Base-by-base conservation (phyloP, 2,797 vertebrate genomes). In the Cyprinodon diabolis region DNA sequence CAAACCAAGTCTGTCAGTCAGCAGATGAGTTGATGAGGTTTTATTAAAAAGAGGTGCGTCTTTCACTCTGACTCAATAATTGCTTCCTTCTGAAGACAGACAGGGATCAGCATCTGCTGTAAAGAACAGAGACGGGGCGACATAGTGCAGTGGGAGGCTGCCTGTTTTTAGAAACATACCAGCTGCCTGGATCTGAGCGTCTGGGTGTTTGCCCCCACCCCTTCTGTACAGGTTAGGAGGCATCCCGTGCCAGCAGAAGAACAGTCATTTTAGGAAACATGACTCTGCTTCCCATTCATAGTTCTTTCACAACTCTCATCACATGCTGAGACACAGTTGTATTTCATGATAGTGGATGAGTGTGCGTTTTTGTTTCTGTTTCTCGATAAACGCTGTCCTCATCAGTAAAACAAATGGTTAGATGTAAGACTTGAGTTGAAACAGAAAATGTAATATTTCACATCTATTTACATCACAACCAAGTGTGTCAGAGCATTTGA, bases 111-210 rank as follows among this genome's bases (percentile, higher is more conserved):
- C 92, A 92, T 94, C 91, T 94, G 92, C 75, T 88, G 45, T 63
- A 52, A 81, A 82, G 80, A 90, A 79, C 68, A 71, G 79, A 78
- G 68, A 66, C 77, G 69, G 68, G 63, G 78, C 30, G 35, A 69
- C 35, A 35, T 52, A 12, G 66, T 14, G 10, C 13, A 25, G 30
- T 37, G 15, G 56, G 45, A 71, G 63, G 47, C 47, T 52, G 79
- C 72, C 87, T 91, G 90, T 93, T 92, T 94, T 91, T 91, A 92
- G 91, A 89, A 91, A 89, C 89, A 86, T 70, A 83, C 85, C 92
- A 93, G 88, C 90, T 92, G 90, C 90, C 76, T 52, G 76, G 76
- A 43, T 87, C 30, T 49, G 54, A 71, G 88, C 92, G 87, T 77
- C 54, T 2, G 90, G 91, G 84, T 83, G 83, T 88, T 76, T 87